Percentiles rank a stretch among this genome's conserved stretches.
phyloP scores from a whole-genome alignment of 2,113 vertebrate genomes.

The Pleuronectes platessa region DNA sequence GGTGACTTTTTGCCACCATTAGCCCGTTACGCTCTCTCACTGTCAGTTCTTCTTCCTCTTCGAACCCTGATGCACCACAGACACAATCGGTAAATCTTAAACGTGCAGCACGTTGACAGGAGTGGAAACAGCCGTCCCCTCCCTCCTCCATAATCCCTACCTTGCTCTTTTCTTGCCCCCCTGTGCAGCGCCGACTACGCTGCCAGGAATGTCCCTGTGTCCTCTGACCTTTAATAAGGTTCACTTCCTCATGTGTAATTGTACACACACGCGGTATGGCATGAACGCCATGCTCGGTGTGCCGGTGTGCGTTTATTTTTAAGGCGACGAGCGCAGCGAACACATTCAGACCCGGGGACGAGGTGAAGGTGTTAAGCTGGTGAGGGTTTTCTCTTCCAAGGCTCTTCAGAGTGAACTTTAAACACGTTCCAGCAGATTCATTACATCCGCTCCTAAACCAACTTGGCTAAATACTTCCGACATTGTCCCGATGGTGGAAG shows the following conservation, averaged over 20 bases:
- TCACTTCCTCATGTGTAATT: conserved; percentile 67
- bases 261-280: conserved; percentile 69
- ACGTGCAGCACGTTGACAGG: conserved; percentile 35
- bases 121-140: conserved; percentile 18
- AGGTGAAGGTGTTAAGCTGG: conserved; percentile 72
- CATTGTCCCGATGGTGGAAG: conserved; percentile 60
- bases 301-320: conserved; percentile 50
- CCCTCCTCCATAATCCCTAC: conserved; percentile 27
- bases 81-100: conserved; percentile 28
- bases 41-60: neutral
- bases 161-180: conserved; percentile 24
- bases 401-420: conserved; percentile 47
- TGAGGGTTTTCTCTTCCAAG: conserved; percentile 65
- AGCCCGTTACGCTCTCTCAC: neutral
- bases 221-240: conserved; percentile 71
- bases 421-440: conserved; percentile 49
- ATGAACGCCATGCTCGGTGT: conserved; percentile 46
- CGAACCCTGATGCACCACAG: conserved; percentile 12
- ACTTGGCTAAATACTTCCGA: conserved; percentile 47
- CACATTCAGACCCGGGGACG: conserved; percentile 38
- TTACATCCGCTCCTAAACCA: conserved; percentile 61
- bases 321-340: conserved; percentile 43
- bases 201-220: conserved; percentile 49
- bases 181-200: conserved; percentile 8
- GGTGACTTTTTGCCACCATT: neutral